Conservation (phyloP, 2,888 invertebrate genomes). For the Omphaloscelis lunosa region DNA sequence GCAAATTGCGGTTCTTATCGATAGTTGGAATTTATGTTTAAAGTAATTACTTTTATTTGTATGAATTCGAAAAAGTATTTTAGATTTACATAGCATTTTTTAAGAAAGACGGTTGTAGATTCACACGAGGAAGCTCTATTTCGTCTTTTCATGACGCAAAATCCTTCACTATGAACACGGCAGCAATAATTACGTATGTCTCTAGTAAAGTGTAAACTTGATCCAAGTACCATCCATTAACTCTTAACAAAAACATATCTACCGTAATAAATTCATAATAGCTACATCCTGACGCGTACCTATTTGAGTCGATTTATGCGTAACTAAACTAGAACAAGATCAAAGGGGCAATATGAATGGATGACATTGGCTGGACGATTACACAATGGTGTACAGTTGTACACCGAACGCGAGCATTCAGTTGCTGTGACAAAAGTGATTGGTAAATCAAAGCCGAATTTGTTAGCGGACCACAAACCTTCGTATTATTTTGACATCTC, state of each 20-base stretch:
- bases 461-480: slow-evolving; percentile 74
- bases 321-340: slow-evolving; percentile 66
- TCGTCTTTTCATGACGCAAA: not conserved
- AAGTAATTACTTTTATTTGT: slow-evolving; percentile 2
- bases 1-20: slow-evolving; percentile 7
- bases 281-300: slow-evolving; percentile 46
- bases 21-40: slow-evolving; percentile 9
- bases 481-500: slow-evolving; percentile 65
- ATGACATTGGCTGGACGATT: slow-evolving; percentile 65
- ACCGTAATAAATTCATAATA: slow-evolving; percentile 55
- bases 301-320: slow-evolving; percentile 56
- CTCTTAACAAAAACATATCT: slow-evolving; percentile 39
- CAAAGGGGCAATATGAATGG: slow-evolving; percentile 64
- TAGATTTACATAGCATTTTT: not conserved
- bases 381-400: slow-evolving; percentile 52
- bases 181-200: too few species aligned
- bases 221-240: slow-evolving; percentile 6
- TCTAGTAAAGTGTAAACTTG: not conserved
- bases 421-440: slow-evolving; percentile 55
- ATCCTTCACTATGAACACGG: not conserved
- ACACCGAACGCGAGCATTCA: slow-evolving; percentile 23
- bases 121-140: not conserved
- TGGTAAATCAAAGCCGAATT: slow-evolving; percentile 76
- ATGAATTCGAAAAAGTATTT: not conserved
- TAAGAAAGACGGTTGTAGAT: not conserved